Base-by-base conservation (phyloP, 2,113 vertebrate genomes). In the Anthoscopus minutus region DNA sequence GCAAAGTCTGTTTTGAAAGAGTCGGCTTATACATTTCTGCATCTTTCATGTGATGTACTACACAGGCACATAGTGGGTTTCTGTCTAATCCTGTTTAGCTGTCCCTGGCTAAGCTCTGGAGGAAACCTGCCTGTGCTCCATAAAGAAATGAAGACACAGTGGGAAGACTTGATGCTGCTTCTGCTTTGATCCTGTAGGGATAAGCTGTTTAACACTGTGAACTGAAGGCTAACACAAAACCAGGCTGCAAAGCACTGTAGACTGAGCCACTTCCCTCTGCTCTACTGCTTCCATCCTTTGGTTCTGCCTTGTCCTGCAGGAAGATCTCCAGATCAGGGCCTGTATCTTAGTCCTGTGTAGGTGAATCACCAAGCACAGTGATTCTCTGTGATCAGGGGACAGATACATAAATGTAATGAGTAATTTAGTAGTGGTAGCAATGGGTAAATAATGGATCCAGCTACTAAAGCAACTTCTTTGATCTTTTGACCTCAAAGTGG, bases 11-110 rank as follows among this genome's bases (percentile, higher is more conserved):
- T 15, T 87, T 87, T 61, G 44, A 67, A 72, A 44, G 30, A 60
- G 31, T 31, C 19, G 31, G 8, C 10, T 44, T 38, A 1, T 9
- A 33, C 0, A 1, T 67, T 56, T 40, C 58, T 70, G 23, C 45
- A 11, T 65, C 45, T 44, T 67, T 64, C 45, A 45, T 37, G 76
- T 25, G 21, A 12, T 25, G 16, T 18, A 2, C 80, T 51, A 38
- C 1, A 0, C 16, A 30, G 51, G n/a, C 23, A 33, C 13, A 1
- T 8, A 7, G 48, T 16, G 44, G 1, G 2, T 38, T 69, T 69
- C 38, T 42, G 0, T 28, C 72, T 81, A 11, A 58, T 56, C 21
- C 2, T 37, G 28, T 25, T n/a, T 48, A 45, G 14, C 28, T 54
- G 44, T 84, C 53, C 30, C 24, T 66, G 37, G n/a, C 27, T 60